Percentiles rank a stretch among this genome's conserved stretches.
Evolutionary conservation across 2,113 vertebrate species (phyloP).

Genomic region (Numenius arquata): DNA sequence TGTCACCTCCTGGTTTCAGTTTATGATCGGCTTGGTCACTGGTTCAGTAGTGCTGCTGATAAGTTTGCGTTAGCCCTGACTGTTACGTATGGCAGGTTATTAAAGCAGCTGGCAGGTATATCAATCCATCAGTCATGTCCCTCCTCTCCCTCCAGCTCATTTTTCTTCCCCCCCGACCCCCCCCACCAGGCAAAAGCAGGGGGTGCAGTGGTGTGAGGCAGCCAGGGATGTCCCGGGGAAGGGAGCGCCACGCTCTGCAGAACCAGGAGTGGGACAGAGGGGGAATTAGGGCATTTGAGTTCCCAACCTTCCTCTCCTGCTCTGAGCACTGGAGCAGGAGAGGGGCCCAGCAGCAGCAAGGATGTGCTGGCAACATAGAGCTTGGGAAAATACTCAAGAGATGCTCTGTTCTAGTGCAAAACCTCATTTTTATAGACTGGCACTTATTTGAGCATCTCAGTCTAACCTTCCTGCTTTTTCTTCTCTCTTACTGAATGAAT

Average conservation of each 20-base stretch:
- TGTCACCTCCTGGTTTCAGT: neutral
- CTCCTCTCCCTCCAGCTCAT: neutral
- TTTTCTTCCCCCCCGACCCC: neutral
- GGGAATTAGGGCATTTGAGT: neutral
- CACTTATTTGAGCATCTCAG: neutral
- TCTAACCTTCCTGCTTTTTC: neutral
- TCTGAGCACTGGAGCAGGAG: neutral
- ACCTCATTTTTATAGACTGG: rapidly evolving
- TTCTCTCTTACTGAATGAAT: neutral
- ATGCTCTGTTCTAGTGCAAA: neutral
- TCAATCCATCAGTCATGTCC: neutral
- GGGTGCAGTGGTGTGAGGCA: neutral
- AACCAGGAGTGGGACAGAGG: neutral
- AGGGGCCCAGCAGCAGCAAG: neutral
- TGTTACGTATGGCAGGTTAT: neutral
- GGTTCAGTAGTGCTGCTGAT: neutral
- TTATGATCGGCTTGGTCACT: neutral
- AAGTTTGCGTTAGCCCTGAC: neutral
- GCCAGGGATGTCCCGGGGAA: neutral
- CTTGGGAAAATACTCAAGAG: neutral
- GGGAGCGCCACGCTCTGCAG: neutral
- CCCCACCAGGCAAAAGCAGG: neutral
- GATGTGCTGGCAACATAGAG: neutral
- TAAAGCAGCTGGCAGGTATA: neutral
- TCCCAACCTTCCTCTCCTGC: neutral